phyloP scores from a whole-genome alignment of 2,888 invertebrate species.

The Philopedon plagiatum region DNA sequence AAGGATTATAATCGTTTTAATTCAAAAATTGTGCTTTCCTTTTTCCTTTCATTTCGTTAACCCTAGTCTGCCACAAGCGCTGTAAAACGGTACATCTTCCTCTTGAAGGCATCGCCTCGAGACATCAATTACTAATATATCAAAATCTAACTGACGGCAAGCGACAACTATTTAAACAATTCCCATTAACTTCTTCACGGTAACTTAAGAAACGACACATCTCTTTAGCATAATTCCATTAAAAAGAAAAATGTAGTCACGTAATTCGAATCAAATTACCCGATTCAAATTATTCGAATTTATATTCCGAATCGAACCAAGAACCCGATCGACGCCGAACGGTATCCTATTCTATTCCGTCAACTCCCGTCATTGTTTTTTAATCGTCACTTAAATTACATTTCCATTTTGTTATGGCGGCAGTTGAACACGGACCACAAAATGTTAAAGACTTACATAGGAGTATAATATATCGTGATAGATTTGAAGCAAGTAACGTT shows the following conservation, averaged over 20 bases:
- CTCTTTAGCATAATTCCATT: not conserved
- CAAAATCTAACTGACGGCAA: not conserved
- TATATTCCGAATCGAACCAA: conserved; percentile 10
- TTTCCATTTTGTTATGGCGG: not conserved
- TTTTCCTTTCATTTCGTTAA: too few species aligned
- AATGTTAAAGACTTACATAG: not conserved
- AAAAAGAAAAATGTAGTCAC: conserved; percentile 6
- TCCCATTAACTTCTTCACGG: not conserved
- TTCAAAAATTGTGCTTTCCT: too few species aligned
- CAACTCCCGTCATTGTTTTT: conserved; percentile 17
- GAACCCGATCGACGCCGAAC: too few species aligned
- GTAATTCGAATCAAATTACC: conserved; percentile 9
- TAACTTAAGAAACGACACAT: not conserved
- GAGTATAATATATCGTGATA: too few species aligned
- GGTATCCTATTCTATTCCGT: conserved; percentile 18
- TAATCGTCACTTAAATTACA: conserved; percentile 10
- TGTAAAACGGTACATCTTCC: too few species aligned
- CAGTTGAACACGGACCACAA: not conserved
- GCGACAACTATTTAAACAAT: not conserved
- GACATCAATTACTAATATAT: too few species aligned
- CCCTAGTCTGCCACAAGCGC: too few species aligned
- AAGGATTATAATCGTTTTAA: too few species aligned
- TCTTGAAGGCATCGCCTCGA: too few species aligned
- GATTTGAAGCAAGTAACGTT: too few species aligned
- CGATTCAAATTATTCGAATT: conserved; percentile 12